phyloP scores from a whole-genome alignment of 1,140 invertebrate species.

The Paraescarpia echinospica region DNA sequence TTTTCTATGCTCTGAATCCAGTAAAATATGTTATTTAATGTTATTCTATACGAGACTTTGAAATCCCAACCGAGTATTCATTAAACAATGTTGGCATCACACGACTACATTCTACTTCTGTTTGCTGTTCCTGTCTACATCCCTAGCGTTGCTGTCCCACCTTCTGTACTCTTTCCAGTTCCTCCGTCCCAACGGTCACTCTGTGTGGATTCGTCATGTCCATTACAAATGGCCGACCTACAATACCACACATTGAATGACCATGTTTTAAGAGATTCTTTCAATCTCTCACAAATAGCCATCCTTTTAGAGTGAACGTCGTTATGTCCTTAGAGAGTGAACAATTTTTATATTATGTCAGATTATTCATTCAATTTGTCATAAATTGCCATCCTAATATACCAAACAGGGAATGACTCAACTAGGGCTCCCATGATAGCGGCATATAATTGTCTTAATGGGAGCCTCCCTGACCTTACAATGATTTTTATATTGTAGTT shows the following conservation, averaged over 20 bases:
- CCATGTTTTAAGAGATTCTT: too few relatives aligned
- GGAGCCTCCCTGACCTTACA: too few relatives aligned
- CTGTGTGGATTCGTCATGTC: slow-evolving; percentile 28
- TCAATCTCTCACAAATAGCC: too few relatives aligned
- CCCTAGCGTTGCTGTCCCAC: neutral
- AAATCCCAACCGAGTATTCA: too few relatives aligned
- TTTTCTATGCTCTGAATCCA: neutral
- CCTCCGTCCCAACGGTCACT: slow-evolving; percentile 14
- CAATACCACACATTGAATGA: neutral
- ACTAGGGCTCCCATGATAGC: too few relatives aligned
- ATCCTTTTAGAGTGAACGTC: too few relatives aligned
- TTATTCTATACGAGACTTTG: neutral
- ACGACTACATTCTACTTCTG: neutral
- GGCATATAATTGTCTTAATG: too few relatives aligned
- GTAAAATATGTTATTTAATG: neutral
- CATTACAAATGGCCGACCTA: slow-evolving; percentile 31
- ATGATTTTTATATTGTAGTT: too few relatives aligned
- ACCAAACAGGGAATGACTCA: too few relatives aligned
- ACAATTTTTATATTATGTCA: neutral
- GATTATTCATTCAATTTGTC: neutral
- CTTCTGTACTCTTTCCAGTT: slow-evolving; percentile 21
- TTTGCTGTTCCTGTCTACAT: neutral
- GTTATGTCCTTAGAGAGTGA: too few relatives aligned
- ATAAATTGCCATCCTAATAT: neutral
- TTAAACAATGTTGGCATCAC: too few relatives aligned